These are phyloP conservation scores for Misgurnus anguillicaudatus DNA, from an alignment of 2,113 vertebrate genomes.

Conservation along the genomic window DNA sequence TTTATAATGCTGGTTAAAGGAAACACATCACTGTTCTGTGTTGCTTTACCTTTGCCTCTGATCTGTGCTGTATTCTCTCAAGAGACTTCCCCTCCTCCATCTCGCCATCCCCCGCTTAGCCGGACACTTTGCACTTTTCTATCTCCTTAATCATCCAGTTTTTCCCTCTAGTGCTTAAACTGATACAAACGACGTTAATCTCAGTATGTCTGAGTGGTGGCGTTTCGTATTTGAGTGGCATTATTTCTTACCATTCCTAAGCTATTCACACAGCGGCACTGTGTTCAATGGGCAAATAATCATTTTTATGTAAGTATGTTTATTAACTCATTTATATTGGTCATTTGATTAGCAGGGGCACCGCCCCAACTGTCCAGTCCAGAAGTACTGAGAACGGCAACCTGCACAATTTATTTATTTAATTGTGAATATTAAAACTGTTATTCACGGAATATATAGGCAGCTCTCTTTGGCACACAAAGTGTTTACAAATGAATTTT, in stretches of 20 bases:
- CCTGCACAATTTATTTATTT: no score
- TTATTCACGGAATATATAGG: no score
- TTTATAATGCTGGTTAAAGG: slow-evolving; percentile 71
- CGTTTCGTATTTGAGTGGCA: slow-evolving; percentile 62
- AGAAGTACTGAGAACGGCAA: no score
- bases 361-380: no score
- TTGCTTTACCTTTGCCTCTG: slow-evolving; percentile 66
- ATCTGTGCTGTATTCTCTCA: slow-evolving; percentile 47
- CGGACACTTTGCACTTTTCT: slow-evolving; percentile 44
- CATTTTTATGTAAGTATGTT: slow-evolving; percentile 72
- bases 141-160: slow-evolving; percentile 68
- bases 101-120: background rate
- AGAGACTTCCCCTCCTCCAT: slow-evolving; percentile 34
- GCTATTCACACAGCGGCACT: slow-evolving; percentile 64
- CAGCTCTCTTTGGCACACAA: no score
- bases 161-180: slow-evolving; percentile 68
- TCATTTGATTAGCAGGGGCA: slow-evolving; percentile 50
- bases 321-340: slow-evolving; percentile 72
- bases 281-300: slow-evolving; percentile 77
- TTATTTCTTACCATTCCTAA: slow-evolving; percentile 79
- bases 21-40: slow-evolving; percentile 64
- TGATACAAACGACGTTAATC: slow-evolving; percentile 80
- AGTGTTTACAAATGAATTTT: no score
- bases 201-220: slow-evolving; percentile 72
- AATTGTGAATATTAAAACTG: no score